phyloP scores from a whole-genome alignment of 2,797 vertebrate species.

The Clarias platycephalus region DNA sequence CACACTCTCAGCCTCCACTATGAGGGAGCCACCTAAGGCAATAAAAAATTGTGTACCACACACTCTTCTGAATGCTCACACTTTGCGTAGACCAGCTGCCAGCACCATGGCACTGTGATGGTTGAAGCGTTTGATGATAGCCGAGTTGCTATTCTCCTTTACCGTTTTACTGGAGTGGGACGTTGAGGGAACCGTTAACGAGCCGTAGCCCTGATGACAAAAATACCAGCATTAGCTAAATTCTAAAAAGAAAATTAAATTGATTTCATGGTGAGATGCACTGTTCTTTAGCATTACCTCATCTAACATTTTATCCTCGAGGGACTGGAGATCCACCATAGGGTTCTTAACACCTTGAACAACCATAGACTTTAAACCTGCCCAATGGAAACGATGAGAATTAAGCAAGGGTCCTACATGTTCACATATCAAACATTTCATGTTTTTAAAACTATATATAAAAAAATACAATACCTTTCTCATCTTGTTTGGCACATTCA shows the following conservation, averaged over 20 bases:
- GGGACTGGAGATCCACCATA: constrained; percentile 87
- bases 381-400: constrained; percentile 3
- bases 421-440: not conserved
- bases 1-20: not conserved
- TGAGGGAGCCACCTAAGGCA: not conserved
- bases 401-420: not conserved
- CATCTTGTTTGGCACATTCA: constrained; percentile 97
- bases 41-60: not conserved
- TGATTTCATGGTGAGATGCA: not conserved
- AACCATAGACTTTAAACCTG: constrained; percentile 94
- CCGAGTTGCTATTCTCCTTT: constrained; percentile 93
- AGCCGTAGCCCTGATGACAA: constrained; percentile 85
- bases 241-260: not conserved
- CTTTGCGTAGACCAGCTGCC: constrained; percentile 90
- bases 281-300: constrained; percentile 76
- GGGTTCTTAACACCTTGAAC: constrained; percentile 97
- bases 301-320: constrained; percentile 94
- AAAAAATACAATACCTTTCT: constrained; percentile 79
- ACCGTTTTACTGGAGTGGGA: constrained; percentile 81
- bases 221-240: not conserved
- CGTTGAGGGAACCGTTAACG: constrained; percentile 78
- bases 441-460: not conserved
- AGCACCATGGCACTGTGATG: constrained; percentile 99
- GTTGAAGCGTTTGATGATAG: constrained; percentile 98
- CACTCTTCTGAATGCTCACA: constrained; percentile 68